Percentiles rank a stretch among this genome's conserved stretches.
Conservation (phyloP, 2,113 vertebrate genomes). For the Corythaixoides concolor region DNA sequence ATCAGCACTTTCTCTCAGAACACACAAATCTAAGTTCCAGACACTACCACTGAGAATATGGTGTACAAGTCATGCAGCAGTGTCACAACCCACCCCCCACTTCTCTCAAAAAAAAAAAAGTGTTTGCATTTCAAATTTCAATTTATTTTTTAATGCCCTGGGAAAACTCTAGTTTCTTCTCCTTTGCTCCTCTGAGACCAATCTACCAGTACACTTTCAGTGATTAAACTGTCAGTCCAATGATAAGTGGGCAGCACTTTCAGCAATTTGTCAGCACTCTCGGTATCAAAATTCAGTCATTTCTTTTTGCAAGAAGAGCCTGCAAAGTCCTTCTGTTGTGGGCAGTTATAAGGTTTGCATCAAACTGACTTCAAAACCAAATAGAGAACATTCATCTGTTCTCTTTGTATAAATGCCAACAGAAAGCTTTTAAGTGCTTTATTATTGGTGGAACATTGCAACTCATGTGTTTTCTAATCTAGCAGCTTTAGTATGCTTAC, state of each 20-base stretch:
- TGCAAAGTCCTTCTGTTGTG: slow-evolving; percentile 48
- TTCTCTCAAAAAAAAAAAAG: not conserved
- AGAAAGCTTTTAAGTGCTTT: slow-evolving; percentile 60
- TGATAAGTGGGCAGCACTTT: slow-evolving; percentile 74
- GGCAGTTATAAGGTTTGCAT: slow-evolving; percentile 34
- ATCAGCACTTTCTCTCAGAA: not conserved
- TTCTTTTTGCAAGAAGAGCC: slow-evolving; percentile 54
- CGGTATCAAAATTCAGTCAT: slow-evolving; percentile 74
- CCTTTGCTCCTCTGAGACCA: slow-evolving; percentile 22
- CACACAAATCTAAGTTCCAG: not conserved
- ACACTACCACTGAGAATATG: not conserved
- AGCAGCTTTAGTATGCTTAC: slow-evolving; percentile 46
- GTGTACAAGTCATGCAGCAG: not conserved
- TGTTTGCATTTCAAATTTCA: not conserved
- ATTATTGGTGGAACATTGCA: slow-evolving; percentile 47
- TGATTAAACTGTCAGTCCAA: slow-evolving; percentile 79
- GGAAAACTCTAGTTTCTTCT: not conserved
- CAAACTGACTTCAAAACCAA: slow-evolving; percentile 43
- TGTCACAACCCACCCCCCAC: no score
- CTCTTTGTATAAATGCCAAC: slow-evolving; percentile 45
- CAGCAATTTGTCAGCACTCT: slow-evolving; percentile 75
- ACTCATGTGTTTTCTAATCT: slow-evolving; percentile 55
- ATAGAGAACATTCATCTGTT: slow-evolving; percentile 35
- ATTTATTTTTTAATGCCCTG: not conserved
- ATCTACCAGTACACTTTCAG: slow-evolving; percentile 43